A percentile compares a stretch with the other conserved stretches of the same genome.
Conservation (phyloP, 2,113 vertebrate species). For the Illadopsis cleaveri region DNA sequence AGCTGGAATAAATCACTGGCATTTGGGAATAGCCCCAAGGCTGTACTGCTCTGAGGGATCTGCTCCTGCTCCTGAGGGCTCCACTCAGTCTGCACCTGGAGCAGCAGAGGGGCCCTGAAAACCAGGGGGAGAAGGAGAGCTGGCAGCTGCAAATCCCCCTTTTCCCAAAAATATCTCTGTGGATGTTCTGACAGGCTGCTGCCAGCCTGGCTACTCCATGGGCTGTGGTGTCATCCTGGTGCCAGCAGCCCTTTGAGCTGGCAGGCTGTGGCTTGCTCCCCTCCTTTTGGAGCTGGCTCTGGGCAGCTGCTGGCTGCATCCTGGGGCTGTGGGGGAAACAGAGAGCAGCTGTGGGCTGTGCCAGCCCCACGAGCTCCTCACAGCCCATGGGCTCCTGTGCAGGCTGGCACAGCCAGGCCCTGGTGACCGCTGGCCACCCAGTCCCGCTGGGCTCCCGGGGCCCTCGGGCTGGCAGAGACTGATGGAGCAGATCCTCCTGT, state of each 20-base stretch:
- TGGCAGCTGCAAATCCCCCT: neutral
- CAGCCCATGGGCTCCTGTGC: neutral
- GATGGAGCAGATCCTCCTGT: neutral
- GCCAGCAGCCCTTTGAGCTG: neutral
- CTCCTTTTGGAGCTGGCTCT: neutral
- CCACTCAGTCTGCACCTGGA: neutral
- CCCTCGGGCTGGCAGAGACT: neutral
- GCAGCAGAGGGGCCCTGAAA: neutral
- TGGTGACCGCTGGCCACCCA: rapidly evolving
- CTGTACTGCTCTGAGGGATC: neutral
- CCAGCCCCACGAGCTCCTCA: rapidly evolving
- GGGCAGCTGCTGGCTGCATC: neutral
- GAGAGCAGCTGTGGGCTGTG: neutral
- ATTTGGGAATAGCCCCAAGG: neutral
- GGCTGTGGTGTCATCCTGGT: rapidly evolving
- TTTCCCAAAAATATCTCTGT: neutral
- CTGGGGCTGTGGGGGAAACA: neutral
- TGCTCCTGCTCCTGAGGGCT: rapidly evolving
- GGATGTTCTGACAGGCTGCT: neutral
- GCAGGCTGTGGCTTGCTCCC: neutral
- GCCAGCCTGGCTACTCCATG: neutral
- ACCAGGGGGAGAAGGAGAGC: neutral
- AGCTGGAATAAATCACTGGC: neutral
- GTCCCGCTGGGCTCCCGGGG: rapidly evolving
- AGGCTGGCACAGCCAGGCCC: neutral